phyloP scores from a whole-genome alignment of 2,888 invertebrate species.

The Oscheius sp. region DNA sequence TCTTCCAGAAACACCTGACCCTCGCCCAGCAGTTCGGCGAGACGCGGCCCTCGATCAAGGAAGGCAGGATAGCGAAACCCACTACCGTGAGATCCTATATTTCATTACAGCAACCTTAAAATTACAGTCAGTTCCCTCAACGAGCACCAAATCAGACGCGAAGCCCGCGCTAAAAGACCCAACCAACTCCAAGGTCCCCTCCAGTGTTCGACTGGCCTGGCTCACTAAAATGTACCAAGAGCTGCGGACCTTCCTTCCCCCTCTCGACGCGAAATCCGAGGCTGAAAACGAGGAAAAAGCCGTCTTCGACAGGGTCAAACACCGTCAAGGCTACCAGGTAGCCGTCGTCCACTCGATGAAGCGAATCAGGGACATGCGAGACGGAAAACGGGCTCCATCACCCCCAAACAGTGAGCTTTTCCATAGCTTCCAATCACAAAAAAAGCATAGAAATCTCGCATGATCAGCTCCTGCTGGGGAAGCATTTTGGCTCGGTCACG shows the following conservation, averaged over 20 bases:
- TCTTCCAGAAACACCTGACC: conserved; percentile 16
- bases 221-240: conserved; percentile 14
- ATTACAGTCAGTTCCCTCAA: neutral
- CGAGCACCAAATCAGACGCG: neutral
- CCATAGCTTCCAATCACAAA: neutral
- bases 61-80: neutral
- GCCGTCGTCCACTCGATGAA: conserved; percentile 44
- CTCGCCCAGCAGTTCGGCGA: conserved; percentile 26
- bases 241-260: conserved; percentile 8
- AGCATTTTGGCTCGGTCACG: conserved; percentile 43
- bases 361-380: conserved; percentile 40
- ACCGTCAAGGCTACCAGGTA: conserved; percentile 42
- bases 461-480: conserved; percentile 48
- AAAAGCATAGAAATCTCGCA: conserved; percentile 56
- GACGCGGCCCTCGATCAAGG: neutral
- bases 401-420: conserved; percentile 5
- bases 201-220: conserved; percentile 1
- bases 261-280: conserved; percentile 32
- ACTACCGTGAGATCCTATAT: neutral
- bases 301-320: conserved; percentile 43
- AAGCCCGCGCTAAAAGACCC: conserved; percentile 30
- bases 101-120: neutral
- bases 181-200: conserved; percentile 28
- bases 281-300: conserved; percentile 55
- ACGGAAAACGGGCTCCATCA: neutral